A percentile compares a stretch with the other conserved stretches of the same genome.
These are phyloP conservation scores for Dioctria linearis DNA, from an alignment of 2,888 invertebrate genomes.

Conservation along the genomic window DNA sequence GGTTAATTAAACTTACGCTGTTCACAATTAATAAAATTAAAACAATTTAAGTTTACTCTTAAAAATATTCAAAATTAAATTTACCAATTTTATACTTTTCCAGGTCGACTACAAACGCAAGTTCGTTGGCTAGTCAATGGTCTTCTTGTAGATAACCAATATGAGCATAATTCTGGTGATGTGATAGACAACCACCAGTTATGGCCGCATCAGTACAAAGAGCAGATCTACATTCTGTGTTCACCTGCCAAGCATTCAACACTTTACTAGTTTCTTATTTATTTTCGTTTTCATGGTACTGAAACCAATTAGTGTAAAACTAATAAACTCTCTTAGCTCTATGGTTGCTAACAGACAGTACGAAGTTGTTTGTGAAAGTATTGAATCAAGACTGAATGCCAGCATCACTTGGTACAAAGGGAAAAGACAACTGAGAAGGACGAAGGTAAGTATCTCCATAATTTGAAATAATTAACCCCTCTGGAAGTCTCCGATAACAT, in stretches of 20 bases:
- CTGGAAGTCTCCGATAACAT: not conserved
- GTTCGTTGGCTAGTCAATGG: constrained; percentile 90
- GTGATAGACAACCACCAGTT: constrained; percentile 87
- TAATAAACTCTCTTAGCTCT: constrained; percentile 79
- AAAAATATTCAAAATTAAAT: too few species aligned
- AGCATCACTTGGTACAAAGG: constrained; percentile 94
- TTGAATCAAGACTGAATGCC: constrained; percentile 88
- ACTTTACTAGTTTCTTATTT: constrained; percentile 74
- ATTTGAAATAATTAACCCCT: not conserved
- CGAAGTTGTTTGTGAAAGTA: constrained; percentile 87
- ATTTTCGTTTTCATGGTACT: not conserved
- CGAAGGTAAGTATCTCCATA: constrained; percentile 76
- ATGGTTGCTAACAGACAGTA: constrained; percentile 88
- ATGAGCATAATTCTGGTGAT: constrained; percentile 87
- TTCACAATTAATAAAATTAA: too few species aligned
- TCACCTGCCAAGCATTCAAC: constrained; percentile 91
- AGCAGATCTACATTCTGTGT: constrained; percentile 86
- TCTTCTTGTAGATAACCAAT: constrained; percentile 84
- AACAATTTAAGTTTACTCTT: too few species aligned
- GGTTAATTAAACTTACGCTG: too few species aligned
- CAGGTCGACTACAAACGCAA: constrained; percentile 85
- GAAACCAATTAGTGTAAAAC: constrained; percentile 69
- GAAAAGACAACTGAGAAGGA: constrained; percentile 84
- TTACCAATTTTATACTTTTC: constrained; percentile 54
- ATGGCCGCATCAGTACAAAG: constrained; percentile 83